phyloP scores from a whole-genome alignment of 2,888 invertebrate genomes.

The Chrysina gloriosa region DNA sequence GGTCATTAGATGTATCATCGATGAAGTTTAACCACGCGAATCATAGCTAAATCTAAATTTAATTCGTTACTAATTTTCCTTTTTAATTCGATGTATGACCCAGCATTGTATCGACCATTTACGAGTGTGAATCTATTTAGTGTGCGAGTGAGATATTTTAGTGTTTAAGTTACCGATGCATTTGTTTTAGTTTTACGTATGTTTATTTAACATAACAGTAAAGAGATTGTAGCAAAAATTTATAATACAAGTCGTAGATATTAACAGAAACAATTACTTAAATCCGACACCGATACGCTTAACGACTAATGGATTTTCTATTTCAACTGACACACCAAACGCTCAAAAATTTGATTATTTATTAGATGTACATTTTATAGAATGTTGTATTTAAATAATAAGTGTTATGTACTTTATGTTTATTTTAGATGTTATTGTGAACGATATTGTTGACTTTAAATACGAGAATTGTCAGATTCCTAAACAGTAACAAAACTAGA shows the following conservation, averaged over 20 bases:
- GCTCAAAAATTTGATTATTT: background rate
- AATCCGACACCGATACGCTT: slow-evolving; percentile 6
- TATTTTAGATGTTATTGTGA: too few species aligned
- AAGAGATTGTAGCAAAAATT: slow-evolving; percentile 6
- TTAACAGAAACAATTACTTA: background rate
- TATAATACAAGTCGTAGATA: slow-evolving; percentile 8
- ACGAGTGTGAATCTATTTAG: slow-evolving; percentile 7
- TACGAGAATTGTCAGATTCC: background rate
- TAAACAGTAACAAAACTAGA: too few species aligned
- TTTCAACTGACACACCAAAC: background rate
- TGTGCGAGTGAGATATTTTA: slow-evolving; percentile 15
- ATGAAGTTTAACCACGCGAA: background rate
- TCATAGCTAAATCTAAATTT: background rate
- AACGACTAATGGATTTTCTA: slow-evolving; percentile 6
- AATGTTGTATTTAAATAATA: background rate
- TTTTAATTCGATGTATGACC: slow-evolving; percentile 14
- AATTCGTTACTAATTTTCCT: background rate
- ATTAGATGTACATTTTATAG: background rate
- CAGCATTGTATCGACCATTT: slow-evolving; percentile 36
- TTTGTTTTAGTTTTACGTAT: background rate
- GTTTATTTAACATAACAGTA: background rate
- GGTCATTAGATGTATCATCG: slow-evolving; percentile 15
- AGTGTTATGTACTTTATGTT: background rate
- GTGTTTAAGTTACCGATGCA: slow-evolving; percentile 34
- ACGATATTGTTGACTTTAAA: background rate